Percentiles rank a stretch among this genome's conserved stretches.
Evolutionary conservation across 2,113 vertebrate species (phyloP).

Genomic region (Hydrolagus affinis): DNA sequence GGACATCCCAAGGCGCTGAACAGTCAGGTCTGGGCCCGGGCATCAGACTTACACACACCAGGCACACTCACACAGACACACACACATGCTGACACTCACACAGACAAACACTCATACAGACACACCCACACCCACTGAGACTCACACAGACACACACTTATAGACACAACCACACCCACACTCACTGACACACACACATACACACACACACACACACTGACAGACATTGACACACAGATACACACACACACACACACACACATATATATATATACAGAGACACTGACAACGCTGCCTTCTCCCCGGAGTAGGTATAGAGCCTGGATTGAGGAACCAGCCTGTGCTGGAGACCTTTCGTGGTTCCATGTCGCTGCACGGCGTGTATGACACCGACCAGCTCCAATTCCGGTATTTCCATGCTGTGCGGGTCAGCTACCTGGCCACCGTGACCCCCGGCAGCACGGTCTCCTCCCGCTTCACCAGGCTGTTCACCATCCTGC

Average conservation of each 20-base stretch:
- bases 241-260: background rate
- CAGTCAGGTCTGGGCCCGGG: too few species aligned
- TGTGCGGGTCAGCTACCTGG: conserved; percentile 53
- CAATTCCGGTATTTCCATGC: conserved; percentile 49
- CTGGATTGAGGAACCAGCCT: conserved; percentile 46
- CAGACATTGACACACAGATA: background rate
- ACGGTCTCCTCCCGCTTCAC: conserved; percentile 57
- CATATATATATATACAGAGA: background rate
- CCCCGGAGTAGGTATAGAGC: conserved; percentile 45
- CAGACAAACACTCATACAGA: too few species aligned
- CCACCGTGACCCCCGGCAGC: conserved; percentile 45
- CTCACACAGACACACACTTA: background rate
- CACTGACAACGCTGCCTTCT: background rate
- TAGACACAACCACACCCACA: background rate
- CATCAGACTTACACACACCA: too few species aligned
- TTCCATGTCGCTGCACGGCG: conserved; percentile 53
- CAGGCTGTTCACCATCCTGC: conserved; percentile 65
- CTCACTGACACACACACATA: background rate
- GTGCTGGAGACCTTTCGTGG: conserved; percentile 66
- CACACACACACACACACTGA: background rate
- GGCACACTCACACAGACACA: too few species aligned
- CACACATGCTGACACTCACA: too few species aligned
- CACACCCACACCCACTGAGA: background rate
- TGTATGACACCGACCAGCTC: conserved; percentile 43
- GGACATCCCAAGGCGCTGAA: too few species aligned